Evolutionary conservation across 2,113 vertebrate species (phyloP), one percentile per base, ranked within the genome.

Genomic region (Hydrolagus affinis): DNA sequence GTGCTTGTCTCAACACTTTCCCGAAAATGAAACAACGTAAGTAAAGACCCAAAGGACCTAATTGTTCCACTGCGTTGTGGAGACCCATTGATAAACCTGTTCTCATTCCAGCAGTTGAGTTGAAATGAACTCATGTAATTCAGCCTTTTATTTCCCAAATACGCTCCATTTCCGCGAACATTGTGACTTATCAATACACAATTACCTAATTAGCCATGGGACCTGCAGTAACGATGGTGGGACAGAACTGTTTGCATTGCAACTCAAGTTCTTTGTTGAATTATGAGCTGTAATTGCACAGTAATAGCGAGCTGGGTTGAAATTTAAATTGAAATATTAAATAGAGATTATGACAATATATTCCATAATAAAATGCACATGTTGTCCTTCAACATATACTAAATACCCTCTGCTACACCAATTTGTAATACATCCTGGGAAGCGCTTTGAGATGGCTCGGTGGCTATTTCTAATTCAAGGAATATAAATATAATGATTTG

Each of bases 181-280:
- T 30, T 32, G 30, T 30, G 15, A 30, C 66, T 83, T 25, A 66
- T 66, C 30, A 19, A 32, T 32, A 25, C 3, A 14, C 28, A 64
- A 80, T 80, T 23, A 66, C 60, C 60, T 83, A 25, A 30, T 10
- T 21, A 8, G 25, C 28, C 25, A 66, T 66, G 25, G 14, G 25
- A 59, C 15, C 14, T 9, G 15, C 28, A 64, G 15, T 1, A 12
- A 66, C 64, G 25, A 9, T 64, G 17, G 8, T 30, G 19, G 8
- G 1, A 25, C 32, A 23, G 59, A 25, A 25, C 77, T 25, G 64
- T 64, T 80, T 28, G 62, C 21, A 78, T 62, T 80, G 76, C 28
- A 80, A 80, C 62, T n/a, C 76, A 80, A 62, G 12, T 80, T 80
- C 64, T 64, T 83, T 62, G 64, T 19, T 0, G 77, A 80, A 66